These are phyloP conservation scores for Pelusios castaneus DNA, from an alignment of 2,113 vertebrate species.

Conservation along the genomic window DNA sequence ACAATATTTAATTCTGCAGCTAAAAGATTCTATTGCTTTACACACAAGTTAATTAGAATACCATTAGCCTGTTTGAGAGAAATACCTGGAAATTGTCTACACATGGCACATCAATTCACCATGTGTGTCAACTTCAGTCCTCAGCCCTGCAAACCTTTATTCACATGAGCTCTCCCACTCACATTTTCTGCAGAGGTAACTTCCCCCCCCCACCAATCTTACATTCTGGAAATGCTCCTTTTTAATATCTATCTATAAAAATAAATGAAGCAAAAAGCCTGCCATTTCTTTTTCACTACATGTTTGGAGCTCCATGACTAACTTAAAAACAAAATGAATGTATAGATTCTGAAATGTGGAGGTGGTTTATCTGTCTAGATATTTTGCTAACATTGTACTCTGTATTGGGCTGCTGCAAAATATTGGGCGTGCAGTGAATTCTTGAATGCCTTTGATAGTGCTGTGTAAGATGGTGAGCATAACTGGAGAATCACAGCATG, in stretches of 20 bases:
- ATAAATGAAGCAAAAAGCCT: neutral
- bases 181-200: neutral
- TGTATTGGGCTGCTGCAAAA: neutral
- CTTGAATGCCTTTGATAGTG: neutral
- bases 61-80: neutral
- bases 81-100: neutral
- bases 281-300: neutral
- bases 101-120: rapidly evolving
- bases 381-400: neutral
- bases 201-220: neutral
- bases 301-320: too few species aligned
- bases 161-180: neutral
- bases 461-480: neutral
- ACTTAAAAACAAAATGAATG: neutral
- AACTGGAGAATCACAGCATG: neutral
- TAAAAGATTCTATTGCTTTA: neutral
- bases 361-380: neutral
- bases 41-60: neutral
- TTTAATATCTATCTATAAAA: slow-evolving; percentile 16
- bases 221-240: neutral
- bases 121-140: neutral
- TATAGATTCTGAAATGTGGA: rapidly evolving
- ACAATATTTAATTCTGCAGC: neutral
- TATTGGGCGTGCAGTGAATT: neutral
- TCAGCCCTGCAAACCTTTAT: neutral